phyloP scores from a whole-genome alignment of 2,113 vertebrate species.

The Tetrao urogallus region DNA sequence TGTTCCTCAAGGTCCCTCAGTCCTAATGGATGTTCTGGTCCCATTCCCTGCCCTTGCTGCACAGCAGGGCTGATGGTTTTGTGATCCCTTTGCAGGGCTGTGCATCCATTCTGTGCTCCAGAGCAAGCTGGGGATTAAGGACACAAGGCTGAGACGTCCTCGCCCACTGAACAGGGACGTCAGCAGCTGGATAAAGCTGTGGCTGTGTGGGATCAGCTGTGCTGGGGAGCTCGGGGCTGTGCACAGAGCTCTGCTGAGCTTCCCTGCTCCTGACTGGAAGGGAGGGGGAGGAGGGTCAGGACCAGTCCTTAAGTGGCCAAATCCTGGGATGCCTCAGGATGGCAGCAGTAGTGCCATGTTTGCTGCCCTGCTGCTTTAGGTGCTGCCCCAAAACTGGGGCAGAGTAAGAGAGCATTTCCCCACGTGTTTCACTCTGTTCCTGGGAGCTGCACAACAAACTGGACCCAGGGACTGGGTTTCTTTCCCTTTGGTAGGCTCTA shows the following conservation, averaged over 20 bases:
- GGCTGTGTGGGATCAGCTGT: not conserved
- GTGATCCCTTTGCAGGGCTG: fast-evolving
- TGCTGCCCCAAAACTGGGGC: not conserved
- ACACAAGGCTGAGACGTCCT: not conserved
- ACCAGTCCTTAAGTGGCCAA: not conserved
- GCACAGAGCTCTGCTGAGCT: not conserved
- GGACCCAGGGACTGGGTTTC: not conserved
- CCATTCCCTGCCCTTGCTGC: not conserved
- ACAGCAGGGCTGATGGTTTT: fast-evolving
- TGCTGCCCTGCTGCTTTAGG: not conserved
- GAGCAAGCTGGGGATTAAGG: not conserved
- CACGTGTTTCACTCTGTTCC: not conserved
- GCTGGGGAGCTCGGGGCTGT: not conserved
- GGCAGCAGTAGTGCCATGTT: fast-evolving
- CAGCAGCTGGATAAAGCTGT: not conserved
- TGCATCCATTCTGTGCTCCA: fast-evolving
- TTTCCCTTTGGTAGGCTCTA: not conserved
- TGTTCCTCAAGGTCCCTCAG: not conserved
- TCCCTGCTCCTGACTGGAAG: fast-evolving
- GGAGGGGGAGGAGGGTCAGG: not conserved
- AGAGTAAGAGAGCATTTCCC: not conserved
- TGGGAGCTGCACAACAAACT: not conserved
- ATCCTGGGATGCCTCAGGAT: not conserved
- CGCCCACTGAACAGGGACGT: not conserved
- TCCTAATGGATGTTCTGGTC: not conserved